Evolutionary conservation across 2,888 invertebrate genomes (phyloP).

Genomic region (Cyclophora punctaria): DNA sequence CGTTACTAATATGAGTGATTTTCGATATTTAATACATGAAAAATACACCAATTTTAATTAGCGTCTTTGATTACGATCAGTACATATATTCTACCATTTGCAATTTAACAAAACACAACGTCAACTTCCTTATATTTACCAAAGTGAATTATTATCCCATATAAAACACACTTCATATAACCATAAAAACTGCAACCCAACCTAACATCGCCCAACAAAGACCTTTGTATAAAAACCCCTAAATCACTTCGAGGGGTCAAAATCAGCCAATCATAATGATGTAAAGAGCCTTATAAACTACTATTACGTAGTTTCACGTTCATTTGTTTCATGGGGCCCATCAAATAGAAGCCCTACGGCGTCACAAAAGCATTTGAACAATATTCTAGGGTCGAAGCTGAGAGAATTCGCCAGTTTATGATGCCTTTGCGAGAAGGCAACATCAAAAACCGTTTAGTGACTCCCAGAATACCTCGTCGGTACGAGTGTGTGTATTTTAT

Average conservation of each 20-base stretch:
- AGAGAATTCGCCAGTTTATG: conserved; percentile 38
- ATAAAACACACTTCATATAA: too few relatives aligned
- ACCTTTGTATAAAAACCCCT: neutral
- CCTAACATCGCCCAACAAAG: too few relatives aligned
- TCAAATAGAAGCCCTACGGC: conserved; percentile 26
- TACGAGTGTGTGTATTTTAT: conserved; percentile 19
- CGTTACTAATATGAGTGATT: too few relatives aligned
- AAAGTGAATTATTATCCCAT: too few relatives aligned
- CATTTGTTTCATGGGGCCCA: conserved; percentile 34
- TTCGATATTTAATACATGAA: too few relatives aligned
- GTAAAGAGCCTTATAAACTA: conserved; percentile 16
- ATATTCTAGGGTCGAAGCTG: conserved; percentile 11
- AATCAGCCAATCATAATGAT: conserved; percentile 5
- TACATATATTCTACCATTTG: too few relatives aligned
- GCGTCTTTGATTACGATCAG: too few relatives aligned
- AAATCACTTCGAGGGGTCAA: conserved; percentile 3
- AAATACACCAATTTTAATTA: too few relatives aligned
- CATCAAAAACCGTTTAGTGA: conserved; percentile 60
- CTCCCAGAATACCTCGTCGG: conserved; percentile 41
- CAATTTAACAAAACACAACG: too few relatives aligned
- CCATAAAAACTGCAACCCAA: too few relatives aligned
- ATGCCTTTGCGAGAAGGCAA: conserved; percentile 37
- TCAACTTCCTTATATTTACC: too few relatives aligned
- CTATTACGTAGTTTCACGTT: conserved; percentile 29
- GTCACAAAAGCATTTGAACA: conserved; percentile 31